Percentiles rank a stretch among this genome's conserved stretches.
phyloP scores from a whole-genome alignment of 1,140 invertebrate species.

The Lordiphosa collinella region DNA sequence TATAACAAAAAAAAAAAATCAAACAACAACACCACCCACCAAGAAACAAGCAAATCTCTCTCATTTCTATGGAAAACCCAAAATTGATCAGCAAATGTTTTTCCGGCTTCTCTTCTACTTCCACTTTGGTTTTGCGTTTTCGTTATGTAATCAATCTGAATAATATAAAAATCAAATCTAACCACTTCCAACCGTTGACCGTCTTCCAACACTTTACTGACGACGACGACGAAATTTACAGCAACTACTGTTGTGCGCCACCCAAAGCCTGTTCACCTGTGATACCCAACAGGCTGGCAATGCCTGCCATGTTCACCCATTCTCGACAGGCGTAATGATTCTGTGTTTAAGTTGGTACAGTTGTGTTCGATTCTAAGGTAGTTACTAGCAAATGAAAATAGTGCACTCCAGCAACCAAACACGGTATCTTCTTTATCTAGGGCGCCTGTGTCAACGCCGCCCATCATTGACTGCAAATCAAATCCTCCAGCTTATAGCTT shows the following conservation, averaged over 20 bases:
- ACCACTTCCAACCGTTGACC: constrained; percentile 15
- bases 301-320: constrained; percentile 86
- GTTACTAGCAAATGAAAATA: constrained; percentile 9
- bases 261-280: constrained; percentile 97
- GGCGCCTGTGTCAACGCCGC: constrained; percentile 81
- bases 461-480: constrained; percentile 89
- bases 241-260: constrained; percentile 97
- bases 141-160: constrained; percentile 47
- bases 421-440: constrained; percentile 31
- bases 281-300: constrained; percentile 87
- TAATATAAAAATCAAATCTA: constrained; percentile 7
- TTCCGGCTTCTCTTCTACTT: constrained; percentile 64
- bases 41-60: constrained; percentile 1
- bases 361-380: constrained; percentile 35
- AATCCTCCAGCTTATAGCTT: constrained; percentile 93
- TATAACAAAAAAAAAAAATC: no score
- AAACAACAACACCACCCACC: constrained; percentile 13
- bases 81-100: constrained; percentile 69
- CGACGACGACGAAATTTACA: constrained; percentile 83
- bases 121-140: constrained; percentile 55
- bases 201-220: constrained; percentile 50
- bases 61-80: neutral
- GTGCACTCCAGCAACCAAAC: no score
- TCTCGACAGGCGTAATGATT: constrained; percentile 81
- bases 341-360: constrained; percentile 28